These are phyloP conservation scores for Bagarius yarrelli DNA, from an alignment of 2,113 vertebrate genomes.

Conservation along the genomic window DNA sequence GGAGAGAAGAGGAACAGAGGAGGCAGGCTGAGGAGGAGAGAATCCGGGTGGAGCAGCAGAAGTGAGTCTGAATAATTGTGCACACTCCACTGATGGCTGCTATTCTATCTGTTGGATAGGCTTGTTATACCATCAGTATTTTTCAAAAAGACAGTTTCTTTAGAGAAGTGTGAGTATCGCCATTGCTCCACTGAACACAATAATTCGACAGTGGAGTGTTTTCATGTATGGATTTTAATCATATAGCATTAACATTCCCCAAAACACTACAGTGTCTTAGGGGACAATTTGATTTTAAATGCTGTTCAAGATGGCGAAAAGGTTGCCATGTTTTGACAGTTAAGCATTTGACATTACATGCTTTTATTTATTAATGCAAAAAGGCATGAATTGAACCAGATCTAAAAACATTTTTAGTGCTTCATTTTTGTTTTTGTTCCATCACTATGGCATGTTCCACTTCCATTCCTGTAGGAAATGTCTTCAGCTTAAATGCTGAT, in stretches of 20 bases:
- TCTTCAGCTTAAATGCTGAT: background rate
- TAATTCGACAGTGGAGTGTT: background rate
- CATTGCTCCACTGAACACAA: background rate
- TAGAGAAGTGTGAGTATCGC: background rate
- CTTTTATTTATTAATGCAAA: background rate
- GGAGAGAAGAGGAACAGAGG: constrained; percentile 87
- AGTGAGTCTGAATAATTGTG: constrained; percentile 70
- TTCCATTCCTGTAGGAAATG: background rate
- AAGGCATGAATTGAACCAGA: background rate
- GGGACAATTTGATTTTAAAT: background rate
- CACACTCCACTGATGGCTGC: background rate
- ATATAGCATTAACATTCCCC: background rate
- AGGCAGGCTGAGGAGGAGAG: constrained; percentile 87
- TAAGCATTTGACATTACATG: background rate
- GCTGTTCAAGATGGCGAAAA: background rate
- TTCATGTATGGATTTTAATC: background rate
- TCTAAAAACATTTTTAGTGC: background rate
- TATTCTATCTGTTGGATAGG: background rate
- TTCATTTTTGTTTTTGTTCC: background rate
- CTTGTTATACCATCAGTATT: background rate
- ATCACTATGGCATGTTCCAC: background rate
- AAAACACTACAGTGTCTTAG: background rate
- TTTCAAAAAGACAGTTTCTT: background rate
- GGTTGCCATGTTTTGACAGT: background rate
- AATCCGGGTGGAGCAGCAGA: constrained; percentile 92